Base-by-base conservation (phyloP, 2,797 vertebrate genomes). In the Protonibea diacanthus region DNA sequence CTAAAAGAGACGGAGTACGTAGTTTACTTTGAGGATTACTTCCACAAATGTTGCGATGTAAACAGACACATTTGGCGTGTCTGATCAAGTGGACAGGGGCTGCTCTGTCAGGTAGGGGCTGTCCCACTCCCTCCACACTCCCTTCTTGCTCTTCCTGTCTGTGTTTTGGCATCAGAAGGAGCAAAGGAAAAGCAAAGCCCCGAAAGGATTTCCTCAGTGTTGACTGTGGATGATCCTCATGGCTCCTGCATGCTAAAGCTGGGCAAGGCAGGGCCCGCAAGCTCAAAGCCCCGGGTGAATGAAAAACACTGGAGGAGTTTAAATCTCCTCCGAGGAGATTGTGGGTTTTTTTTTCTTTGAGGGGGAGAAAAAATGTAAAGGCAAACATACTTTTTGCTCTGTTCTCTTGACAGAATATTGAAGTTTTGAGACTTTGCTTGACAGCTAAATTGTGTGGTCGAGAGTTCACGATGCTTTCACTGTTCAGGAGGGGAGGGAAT, bases 131-230 rank as follows among this genome's bases (percentile, higher is more conserved):
- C n/a, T n/a, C n/a, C n/a, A n/a, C n/a, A n/a, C n/a, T 66, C 74
- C 60, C 27, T 33, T 45, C 23, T 66, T 25, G 47, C 81, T 71
- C 84, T 92, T 91, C 92, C 88, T 93, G 86, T 80, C 88, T 81
- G 58, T 93, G 90, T 94, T 92, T 92, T 92, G 91, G 90, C 89
- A 92, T 91, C 89, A 90, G 88, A 85, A 33, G 81, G 84, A 85
- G 87, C 85, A 90, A 89, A 91, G 87, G 88, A 90, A 91, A 88
- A 88, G 88, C 91, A 92, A 91, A 92, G 86, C 84, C 85, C 89
- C 48, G 68, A 80, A 87, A 93, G 93, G 92, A 94, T 94, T 93
- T 93, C 91, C 93, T 93, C 78, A 77, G 59, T 88, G 92, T 88
- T 90, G 91, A 89, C 90, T 90, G 77, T 90, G 83, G 90, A 86